A percentile compares a stretch with the other conserved stretches of the same genome.
Evolutionary conservation across 2,888 invertebrate species (phyloP).

Genomic region (Lampropteryx suffumata): DNA sequence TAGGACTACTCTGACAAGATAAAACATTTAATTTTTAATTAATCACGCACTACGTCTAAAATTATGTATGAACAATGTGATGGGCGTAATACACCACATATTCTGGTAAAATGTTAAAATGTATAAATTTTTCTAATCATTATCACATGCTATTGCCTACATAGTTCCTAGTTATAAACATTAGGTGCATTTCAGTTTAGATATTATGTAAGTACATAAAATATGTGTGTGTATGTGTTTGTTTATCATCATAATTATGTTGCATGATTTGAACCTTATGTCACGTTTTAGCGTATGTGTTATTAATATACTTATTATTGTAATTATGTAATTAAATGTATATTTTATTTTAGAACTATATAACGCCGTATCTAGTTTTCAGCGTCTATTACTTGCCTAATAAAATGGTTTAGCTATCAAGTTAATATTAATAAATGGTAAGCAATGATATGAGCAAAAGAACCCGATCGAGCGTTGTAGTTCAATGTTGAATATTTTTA

Average conservation of each 20-base stretch:
- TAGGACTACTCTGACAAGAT: constrained; percentile 59
- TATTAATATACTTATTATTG: too few species aligned
- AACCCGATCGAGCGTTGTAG: constrained; percentile 1
- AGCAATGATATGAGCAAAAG: constrained; percentile 8
- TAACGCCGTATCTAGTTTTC: constrained; percentile 1
- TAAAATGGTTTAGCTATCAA: too few species aligned
- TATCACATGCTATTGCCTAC: constrained; percentile 17
- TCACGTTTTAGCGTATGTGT: constrained; percentile 7
- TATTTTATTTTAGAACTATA: constrained; percentile 6
- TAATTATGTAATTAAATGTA: too few species aligned
- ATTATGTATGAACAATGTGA: too few species aligned
- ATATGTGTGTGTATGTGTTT: constrained; percentile 35
- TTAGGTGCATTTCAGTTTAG: constrained; percentile 74
- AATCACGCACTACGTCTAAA: constrained; percentile 5
- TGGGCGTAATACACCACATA: too few species aligned
- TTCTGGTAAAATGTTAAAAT: too few species aligned
- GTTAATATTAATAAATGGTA: background rate
- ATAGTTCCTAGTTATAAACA: constrained; percentile 70
- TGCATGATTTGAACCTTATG: constrained; percentile 32
- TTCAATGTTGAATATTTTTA: constrained; percentile 20
- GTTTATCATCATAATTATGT: constrained; percentile 44
- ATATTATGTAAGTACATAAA: constrained; percentile 35
- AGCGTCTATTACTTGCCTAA: too few species aligned
- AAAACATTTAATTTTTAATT: constrained; percentile 21
- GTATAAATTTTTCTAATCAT: background rate